Base-by-base conservation (phyloP, 2,113 vertebrate genomes). In the Heterochromis multidens region DNA sequence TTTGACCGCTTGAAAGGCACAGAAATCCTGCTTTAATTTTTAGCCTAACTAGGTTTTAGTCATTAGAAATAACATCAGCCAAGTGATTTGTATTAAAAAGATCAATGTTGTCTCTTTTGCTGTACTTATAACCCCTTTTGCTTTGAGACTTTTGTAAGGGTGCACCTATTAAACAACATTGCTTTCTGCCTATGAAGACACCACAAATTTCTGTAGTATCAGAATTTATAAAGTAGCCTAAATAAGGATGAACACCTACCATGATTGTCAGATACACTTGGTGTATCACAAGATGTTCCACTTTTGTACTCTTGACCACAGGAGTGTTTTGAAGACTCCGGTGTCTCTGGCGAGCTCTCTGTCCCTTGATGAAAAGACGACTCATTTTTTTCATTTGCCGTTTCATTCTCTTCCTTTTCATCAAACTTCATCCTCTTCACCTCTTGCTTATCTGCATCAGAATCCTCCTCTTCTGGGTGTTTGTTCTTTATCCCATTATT, bases 361-460 rank as follows among this genome's bases (percentile, higher is more conserved):
- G 95, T 92, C 70, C 89, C 89, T 57, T 95, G 85, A 60, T 95
- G 90, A 19, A 95, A 94, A 76, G 92, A 94, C 23, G 94, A 84
- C 37, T 93, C 90, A 77, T 96, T 95, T 7, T 92, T 94, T 65
- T 96, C 87, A 10, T 81, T 86, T 88, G 94, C 93, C 6, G 86
- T 92, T 80, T 97, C 96, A 43, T 93, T 93, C 16, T 94, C 93
- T 2, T 93, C 83, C 1, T 91, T 94, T 19, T 95, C 94, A 77
- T 98, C 96, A 93, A 97, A 97, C 86, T 97, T 98, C 70, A 98
- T 96, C 95, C 97, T 97, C 95, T 99, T 99, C 52, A 97, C 97
- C 76, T 98, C 97, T 7, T 93, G 97, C 1, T 95, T 96, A 56
- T 97, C 96, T 10, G 94, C 89, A 77, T 97, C 97, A 84, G 91